Conservation (phyloP, 2,888 invertebrate genomes). For the Sphaerophoria taeniata region DNA sequence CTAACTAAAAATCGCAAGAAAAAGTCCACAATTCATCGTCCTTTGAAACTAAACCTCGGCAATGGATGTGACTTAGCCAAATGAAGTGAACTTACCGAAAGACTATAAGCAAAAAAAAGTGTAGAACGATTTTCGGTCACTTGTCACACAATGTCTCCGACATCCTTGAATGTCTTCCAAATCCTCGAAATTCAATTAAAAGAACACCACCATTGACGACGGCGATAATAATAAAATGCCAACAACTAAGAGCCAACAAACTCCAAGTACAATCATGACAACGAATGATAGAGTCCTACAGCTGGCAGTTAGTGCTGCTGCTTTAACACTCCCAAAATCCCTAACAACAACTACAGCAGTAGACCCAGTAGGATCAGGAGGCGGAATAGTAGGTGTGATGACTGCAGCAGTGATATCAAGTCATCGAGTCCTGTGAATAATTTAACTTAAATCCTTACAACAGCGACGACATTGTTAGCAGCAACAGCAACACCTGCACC, state of each 20-base stretch:
- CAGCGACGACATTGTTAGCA: constrained; percentile 32
- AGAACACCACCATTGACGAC: constrained; percentile 4
- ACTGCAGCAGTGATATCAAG: background rate
- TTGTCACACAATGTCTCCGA: constrained; percentile 12
- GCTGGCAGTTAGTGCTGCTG: constrained; percentile 42
- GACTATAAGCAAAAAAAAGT: background rate
- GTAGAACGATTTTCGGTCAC: background rate
- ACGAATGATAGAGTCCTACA: constrained; percentile 44
- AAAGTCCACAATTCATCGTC: too few species aligned
- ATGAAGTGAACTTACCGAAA: background rate
- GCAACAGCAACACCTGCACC: constrained; percentile 10
- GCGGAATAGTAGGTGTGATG: background rate
- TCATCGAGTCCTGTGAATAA: constrained; percentile 37
- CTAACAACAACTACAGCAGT: background rate
- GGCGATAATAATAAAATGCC: constrained; percentile 33
- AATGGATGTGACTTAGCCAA: constrained; percentile 15
- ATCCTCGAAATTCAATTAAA: constrained; percentile 31
- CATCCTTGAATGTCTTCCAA: constrained; percentile 43
- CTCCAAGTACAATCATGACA: constrained; percentile 37
- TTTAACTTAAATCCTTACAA: constrained; percentile 42
- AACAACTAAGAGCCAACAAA: constrained; percentile 10
- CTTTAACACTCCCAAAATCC: constrained; percentile 31
- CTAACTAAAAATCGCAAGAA: background rate
- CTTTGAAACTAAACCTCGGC: background rate
- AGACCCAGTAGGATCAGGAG: background rate